Evolutionary conservation across 35 echinoderm and acorn worm genomes (phyloP), one percentile per base, ranked within the genome.

Genomic region (Apostichopus japonicus): DNA sequence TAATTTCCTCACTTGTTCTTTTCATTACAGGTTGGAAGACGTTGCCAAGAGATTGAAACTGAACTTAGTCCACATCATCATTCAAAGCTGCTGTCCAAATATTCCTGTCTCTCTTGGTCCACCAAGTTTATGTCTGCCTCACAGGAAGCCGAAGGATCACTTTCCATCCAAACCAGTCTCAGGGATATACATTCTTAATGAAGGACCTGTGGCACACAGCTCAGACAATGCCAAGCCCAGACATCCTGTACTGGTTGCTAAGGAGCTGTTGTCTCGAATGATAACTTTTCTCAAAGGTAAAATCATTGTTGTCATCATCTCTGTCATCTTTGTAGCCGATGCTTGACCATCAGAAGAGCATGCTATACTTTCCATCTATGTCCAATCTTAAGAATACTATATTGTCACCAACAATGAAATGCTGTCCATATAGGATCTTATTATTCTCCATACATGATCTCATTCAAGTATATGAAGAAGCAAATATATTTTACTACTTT

Each of bases 1-100:
- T 61, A 57, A 61, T 44, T 61, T 61, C 0, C 57, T 52, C 8
- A 56, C 15, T 89, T 1, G 6, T 77, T 83, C n/a, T 23, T 14
- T 94, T 13, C 58, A 7, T 90, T 56, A 3, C 90, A 99, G 97
- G 67, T 79, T 99, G 22, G 97, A 99, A 91, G 83, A 92, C 78
- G 95, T 99, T 14, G 97, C 97, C 5, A 83, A 92, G 80, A 91
- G 95, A 57, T 84, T 99, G n/a, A 99, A 96, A 70, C 93, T 99
- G 11, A 93, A 99, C 79, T 83, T 99, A 7, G 93, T 96, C 8
- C 87, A 93, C 15, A 94, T 96, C 58, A 96, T 96, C 72, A 92
- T 99, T 17, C 95, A 96, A 57, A 99, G 95, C 55, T 99, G 97
- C 57, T 96, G 95, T 75, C 97, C 95, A 21, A 78, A 72, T 53